Evolutionary conservation across 2,113 vertebrate genomes (phyloP), one percentile per base, ranked within the genome.

Genomic region (Channa maculata): DNA sequence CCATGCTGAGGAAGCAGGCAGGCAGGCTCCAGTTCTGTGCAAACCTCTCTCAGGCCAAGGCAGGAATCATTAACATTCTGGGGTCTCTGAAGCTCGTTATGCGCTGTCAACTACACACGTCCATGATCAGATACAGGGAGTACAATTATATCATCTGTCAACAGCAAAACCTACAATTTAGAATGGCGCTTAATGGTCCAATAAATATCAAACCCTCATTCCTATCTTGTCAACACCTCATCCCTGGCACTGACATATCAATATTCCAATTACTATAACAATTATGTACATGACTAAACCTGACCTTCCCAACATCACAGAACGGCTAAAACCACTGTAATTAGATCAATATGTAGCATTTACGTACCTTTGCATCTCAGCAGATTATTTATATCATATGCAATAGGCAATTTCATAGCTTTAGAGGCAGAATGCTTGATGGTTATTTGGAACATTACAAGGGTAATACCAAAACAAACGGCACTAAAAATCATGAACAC

Each of bases 41-140:
- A 86, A 85, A 79, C 70, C 82, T 74, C 78, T 64, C 76, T 75
- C 73, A 67, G 68, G 76, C 89, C 77, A 87, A 88, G 90, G 88
- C 87, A 88, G 85, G 88, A 80, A 86, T 88, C 71, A 53, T 85
- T 87, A 91, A 91, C 89, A 91, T 89, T 92, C 89, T 91, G 77
- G 85, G 80, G 89, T 89, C 84, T 87, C 79, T 57, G 66, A 70
- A 84, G 57, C 81, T 71, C 13, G 39, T 71, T 73, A 69, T 46
- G 76, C 69, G 78, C 85, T 11, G 33, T 86, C 80, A 71, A 69
- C 84, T 83, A 69, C 82, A 83, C 85, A 60, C 69, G 53, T 72
- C 84, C 80, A 79, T 14, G 62, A 82, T 88, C 86, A 86, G 82
- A 83, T 77, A 84, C 80, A 86, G 79, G 68, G 69, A 76, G 71